These are phyloP conservation scores for Myxocyprinus asiaticus DNA, from an alignment of 2,113 vertebrate species.

Conservation along the genomic window DNA sequence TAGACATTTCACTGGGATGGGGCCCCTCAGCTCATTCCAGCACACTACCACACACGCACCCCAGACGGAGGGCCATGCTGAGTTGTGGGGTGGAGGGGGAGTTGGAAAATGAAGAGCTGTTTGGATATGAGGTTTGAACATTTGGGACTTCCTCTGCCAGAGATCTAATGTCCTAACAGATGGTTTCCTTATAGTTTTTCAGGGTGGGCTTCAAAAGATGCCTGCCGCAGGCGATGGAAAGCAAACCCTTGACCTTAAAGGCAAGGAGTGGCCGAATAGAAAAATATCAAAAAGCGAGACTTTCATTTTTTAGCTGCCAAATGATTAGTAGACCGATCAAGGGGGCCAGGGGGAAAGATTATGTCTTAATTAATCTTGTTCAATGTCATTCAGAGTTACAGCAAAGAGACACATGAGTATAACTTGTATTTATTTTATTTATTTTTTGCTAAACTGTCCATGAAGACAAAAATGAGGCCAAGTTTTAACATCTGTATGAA, in stretches of 20 bases:
- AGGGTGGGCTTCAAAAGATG: constrained; percentile 52
- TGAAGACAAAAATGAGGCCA: background rate
- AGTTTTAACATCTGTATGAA: background rate
- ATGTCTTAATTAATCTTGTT: background rate
- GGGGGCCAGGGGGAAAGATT: background rate
- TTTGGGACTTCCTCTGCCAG: constrained; percentile 56
- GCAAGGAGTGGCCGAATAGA: constrained; percentile 46
- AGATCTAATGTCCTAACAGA: constrained; percentile 54
- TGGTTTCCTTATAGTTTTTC: constrained; percentile 55
- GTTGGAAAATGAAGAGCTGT: constrained; percentile 54
- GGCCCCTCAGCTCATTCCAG: constrained; percentile 38
- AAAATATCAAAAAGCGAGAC: constrained; percentile 35
- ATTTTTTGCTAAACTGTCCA: background rate
- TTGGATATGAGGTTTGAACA: constrained; percentile 61
- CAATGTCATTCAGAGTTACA: background rate
- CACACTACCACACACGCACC: constrained; percentile 41
- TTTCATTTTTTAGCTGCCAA: constrained; percentile 34
- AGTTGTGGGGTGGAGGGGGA: constrained; percentile 13
- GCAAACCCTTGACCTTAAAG: constrained; percentile 54
- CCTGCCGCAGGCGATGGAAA: constrained; percentile 42
- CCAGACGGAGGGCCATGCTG: constrained; percentile 28
- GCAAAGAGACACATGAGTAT: background rate
- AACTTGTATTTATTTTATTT: background rate
- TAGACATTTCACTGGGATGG: background rate
- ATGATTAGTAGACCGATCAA: constrained; percentile 21